Base-by-base conservation (phyloP, 2,888 invertebrate genomes). In the Athrips mouffetella region DNA sequence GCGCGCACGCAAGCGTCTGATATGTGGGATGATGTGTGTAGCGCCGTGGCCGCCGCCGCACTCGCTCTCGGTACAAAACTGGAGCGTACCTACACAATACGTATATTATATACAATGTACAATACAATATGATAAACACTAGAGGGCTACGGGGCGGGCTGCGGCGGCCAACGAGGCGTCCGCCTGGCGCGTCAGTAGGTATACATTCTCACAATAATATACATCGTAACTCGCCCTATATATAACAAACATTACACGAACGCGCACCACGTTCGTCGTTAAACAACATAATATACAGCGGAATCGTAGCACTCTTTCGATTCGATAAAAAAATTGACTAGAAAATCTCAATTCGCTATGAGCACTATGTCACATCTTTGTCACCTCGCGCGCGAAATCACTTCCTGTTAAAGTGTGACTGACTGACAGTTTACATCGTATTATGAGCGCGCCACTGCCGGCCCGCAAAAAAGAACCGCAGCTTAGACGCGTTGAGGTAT, bases 11-110 rank as follows among this genome's bases (percentile, higher is more conserved):
- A 79, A 80, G 81, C 72, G 77, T 77, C 80, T 86, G 87, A 88
- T 88, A 87, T 86, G 86, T 86, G 83, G 84, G 84, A 78, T 80
- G 83, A 82, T 77, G 84, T 83, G 85, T 83, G 82, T 81, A 80
- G 84, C 76, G 73, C 69, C 69, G 67, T 77, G 70, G 69, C 77
- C 75, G 60, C 73, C 73, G 73, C 77, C 77, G 73, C 61, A 70
- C 70, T 67, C 69, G 77, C 63, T 70, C 77, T 74, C 63, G 78
- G 78, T 80, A 82, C 81, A 76, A 77, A 81, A 81, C 69, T 68
- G 77, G 75, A 77, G 73, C 71, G 79, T 78, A 82, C 80, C 83
- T 80, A 80, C 76, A 73, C 71, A 37, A 76, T 73, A 80, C 72
- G 76, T 84, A 78, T 77, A 75, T 80, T 84, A 87, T 87, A 86